Percentiles rank a stretch among this genome's conserved stretches.
Conservation (phyloP, 2,797 vertebrate genomes). For the Silurus aristotelis region DNA sequence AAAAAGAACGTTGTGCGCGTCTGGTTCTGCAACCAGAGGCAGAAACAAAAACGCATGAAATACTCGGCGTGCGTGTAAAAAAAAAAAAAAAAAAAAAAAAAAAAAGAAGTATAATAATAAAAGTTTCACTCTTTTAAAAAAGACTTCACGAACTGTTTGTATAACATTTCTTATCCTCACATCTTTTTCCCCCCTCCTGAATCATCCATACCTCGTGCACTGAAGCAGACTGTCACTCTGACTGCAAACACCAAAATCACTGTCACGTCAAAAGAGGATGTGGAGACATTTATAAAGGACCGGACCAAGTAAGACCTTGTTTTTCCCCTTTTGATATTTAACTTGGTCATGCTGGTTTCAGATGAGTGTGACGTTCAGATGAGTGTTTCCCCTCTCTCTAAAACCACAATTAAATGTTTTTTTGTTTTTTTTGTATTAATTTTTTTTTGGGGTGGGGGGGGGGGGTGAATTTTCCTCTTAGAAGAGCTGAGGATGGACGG, state of each 20-base stretch:
- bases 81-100: slow-evolving; percentile 38
- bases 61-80: slow-evolving; percentile 92
- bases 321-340: slow-evolving; percentile 74
- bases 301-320: slow-evolving; percentile 89
- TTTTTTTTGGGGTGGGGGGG: not conserved
- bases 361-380: slow-evolving; percentile 64
- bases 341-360: slow-evolving; percentile 65
- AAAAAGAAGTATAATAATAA: slow-evolving; percentile 28
- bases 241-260: slow-evolving; percentile 64
- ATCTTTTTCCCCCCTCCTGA: slow-evolving; percentile 55
- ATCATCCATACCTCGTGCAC: slow-evolving; percentile 77
- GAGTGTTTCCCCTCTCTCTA: slow-evolving; percentile 49
- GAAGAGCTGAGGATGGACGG: slow-evolving; percentile 28
- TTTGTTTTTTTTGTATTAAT: not conserved
- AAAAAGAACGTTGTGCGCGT: slow-evolving; percentile 98
- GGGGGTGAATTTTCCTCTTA: slow-evolving; percentile 46
- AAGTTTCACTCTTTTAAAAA: slow-evolving; percentile 45
- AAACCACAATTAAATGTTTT: slow-evolving; percentile 50
- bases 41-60: slow-evolving; percentile 99
- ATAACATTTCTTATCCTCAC: slow-evolving; percentile 79
- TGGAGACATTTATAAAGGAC: slow-evolving; percentile 78
- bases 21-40: slow-evolving; percentile 98
- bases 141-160: slow-evolving; percentile 75
- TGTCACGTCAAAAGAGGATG: slow-evolving; percentile 70
- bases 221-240: slow-evolving; percentile 69